A percentile compares a stretch with the other conserved stretches of the same genome.
phyloP scores from a whole-genome alignment of 1,140 invertebrate species.

The Eciton burchellii region DNA sequence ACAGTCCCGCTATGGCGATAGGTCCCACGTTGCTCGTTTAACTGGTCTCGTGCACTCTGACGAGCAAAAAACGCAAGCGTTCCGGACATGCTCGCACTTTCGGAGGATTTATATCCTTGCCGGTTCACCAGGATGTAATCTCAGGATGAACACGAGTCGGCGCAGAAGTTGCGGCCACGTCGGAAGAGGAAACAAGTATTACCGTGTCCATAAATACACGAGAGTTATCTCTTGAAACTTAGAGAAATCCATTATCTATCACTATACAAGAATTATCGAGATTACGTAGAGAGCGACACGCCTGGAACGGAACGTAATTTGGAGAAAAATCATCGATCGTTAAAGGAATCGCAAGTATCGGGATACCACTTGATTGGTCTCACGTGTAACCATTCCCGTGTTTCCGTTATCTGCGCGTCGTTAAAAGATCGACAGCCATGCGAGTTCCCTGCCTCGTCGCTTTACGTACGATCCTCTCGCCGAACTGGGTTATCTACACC shows the following conservation, averaged over 20 bases:
- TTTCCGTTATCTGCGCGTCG: constrained; percentile 2
- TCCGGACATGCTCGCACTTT: neutral
- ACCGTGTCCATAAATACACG: neutral
- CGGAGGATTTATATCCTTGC: constrained; percentile 17
- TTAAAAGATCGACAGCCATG: constrained; percentile 14
- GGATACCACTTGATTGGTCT: neutral
- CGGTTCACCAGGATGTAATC: constrained; percentile 4
- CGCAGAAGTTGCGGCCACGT: neutral
- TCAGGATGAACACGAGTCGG: neutral
- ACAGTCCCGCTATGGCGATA: neutral
- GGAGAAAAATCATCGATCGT: neutral
- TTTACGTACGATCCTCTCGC: constrained; percentile 20
- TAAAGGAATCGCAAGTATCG: neutral
- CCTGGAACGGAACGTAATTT: neutral
- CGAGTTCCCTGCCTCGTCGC: neutral
- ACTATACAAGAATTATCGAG: no score
- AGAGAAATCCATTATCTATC: neutral
- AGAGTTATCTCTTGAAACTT: neutral
- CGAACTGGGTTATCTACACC: constrained; percentile 32
- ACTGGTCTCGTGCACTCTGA: neutral
- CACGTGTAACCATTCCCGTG: neutral
- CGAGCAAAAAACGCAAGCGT: neutral
- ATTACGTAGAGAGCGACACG: neutral
- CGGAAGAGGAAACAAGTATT: constrained; percentile 2
- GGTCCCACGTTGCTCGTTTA: neutral